A percentile compares a stretch with the other conserved stretches of the same genome.
Conservation (phyloP, 2,888 invertebrate species). For the Morinoia aosen region DNA sequence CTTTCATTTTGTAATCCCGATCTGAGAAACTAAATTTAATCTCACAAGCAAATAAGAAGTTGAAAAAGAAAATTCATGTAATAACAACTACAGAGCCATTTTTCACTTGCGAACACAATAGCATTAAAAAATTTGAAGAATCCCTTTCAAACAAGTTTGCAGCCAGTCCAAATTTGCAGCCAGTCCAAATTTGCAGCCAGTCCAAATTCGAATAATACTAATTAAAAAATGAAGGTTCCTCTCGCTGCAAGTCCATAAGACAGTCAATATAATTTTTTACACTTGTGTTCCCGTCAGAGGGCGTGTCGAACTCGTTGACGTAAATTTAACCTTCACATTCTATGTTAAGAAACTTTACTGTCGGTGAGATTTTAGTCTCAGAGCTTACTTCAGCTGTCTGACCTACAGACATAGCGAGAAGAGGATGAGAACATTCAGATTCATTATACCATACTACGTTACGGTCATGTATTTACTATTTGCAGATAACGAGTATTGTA, state of each 20-base stretch:
- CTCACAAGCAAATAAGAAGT: no score
- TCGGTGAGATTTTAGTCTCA: neutral
- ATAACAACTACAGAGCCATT: no score
- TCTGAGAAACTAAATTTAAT: no score
- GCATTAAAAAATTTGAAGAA: no score
- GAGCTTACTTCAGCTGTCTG: neutral
- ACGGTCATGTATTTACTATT: neutral
- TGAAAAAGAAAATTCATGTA: no score
- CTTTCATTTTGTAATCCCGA: no score
- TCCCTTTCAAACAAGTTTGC: no score
- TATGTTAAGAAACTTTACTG: neutral
- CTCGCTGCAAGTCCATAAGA: neutral
- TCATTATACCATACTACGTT: neutral
- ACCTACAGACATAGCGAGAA: neutral
- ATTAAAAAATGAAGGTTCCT: neutral
- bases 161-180: no score
- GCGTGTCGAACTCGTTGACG: neutral
- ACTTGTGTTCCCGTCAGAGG: neutral
- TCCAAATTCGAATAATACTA: neutral
- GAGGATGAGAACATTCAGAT: neutral
- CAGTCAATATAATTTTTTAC: neutral
- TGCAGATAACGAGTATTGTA: no score
- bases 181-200: no score
- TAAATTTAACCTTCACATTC: neutral
- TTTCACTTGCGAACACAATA: no score